Conservation (phyloP, 2,797 vertebrate genomes). For the Capromys pilorides region DNA sequence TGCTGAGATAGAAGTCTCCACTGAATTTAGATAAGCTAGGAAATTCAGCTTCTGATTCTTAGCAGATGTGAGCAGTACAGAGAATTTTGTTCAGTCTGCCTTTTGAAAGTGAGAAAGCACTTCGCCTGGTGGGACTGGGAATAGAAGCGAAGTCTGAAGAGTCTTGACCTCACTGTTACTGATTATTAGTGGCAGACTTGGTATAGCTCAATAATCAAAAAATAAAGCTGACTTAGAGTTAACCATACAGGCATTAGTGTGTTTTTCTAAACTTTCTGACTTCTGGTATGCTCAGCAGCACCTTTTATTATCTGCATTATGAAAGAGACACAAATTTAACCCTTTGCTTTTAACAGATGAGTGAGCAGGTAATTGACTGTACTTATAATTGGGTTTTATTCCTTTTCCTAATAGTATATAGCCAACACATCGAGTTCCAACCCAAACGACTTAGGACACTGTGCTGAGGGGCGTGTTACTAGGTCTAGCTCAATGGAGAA, state of each 20-base stretch:
- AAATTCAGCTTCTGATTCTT: constrained; percentile 44
- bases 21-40: constrained; percentile 50
- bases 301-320: constrained; percentile 49
- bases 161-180: not conserved
- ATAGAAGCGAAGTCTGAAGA: not conserved
- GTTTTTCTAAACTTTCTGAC: constrained; percentile 38
- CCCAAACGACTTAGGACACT: not conserved
- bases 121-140: not conserved
- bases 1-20: constrained; percentile 24
- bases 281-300: constrained; percentile 3
- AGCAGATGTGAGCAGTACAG: constrained; percentile 7
- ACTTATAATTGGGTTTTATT: constrained; percentile 5
- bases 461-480: not conserved
- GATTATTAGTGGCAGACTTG: not conserved
- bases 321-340: not conserved
- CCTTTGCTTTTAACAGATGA: constrained; percentile 34
- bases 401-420: constrained; percentile 30
- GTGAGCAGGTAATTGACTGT: not conserved
- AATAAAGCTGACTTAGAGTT: constrained; percentile 33
- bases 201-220: not conserved
- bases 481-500: not conserved
- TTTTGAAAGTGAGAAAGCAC: not conserved
- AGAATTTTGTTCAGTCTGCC: not conserved
- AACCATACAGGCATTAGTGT: not conserved
- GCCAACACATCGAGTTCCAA: constrained; percentile 1